Base-by-base conservation (phyloP, 1,140 invertebrate genomes). In the Zaprionus ornatus region DNA sequence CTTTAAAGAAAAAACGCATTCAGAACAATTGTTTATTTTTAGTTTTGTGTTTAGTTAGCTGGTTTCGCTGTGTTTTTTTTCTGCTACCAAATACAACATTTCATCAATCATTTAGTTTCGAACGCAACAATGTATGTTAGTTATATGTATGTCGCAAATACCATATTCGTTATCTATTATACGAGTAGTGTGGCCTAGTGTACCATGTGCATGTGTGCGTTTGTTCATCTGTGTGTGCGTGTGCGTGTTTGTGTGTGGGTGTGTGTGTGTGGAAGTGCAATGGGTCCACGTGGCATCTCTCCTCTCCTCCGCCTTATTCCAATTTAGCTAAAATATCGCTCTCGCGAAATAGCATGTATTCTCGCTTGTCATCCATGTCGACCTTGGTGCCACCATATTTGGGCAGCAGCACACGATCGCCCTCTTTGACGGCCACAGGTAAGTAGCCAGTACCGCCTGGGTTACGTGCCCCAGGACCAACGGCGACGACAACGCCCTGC, bases 331-430 rank as follows among this genome's bases (percentile, higher is more conserved):
- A 94, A 92, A 99, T 98, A 92, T 99, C 99, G 63, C 96, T 94
- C 94, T 99, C 99, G 91, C 98, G 95, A 94, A 98, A 99, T 32
- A 99, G 94, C 82, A 98, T 97, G 82, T 97, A 99, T 93, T 99
- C 98, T 91, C 96, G 96, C 35, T 94, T 94, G 70, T 96, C 97
- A 79, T 96, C 96, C 60, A 97, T 91, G 79, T 96, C 94, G 12
- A 95, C 88, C 95, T 99, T 99, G 60, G 98, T 99, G 75, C 99
- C 99, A 72, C 99, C 99, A 93, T 99, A 99, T 93, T 99, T 99
- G 0, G 99, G 99, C 19, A 99, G 94, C 62, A 99, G 93, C 2
- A 99, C 98, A 80, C 95, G 95, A 93, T 99, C 99, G 21, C 99
- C 99, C 70, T 98, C 96, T 93, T 97, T 96, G 0, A 99, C 96